Base-by-base conservation (phyloP, 1,140 invertebrate genomes). In the Nebria ingens region DNA sequence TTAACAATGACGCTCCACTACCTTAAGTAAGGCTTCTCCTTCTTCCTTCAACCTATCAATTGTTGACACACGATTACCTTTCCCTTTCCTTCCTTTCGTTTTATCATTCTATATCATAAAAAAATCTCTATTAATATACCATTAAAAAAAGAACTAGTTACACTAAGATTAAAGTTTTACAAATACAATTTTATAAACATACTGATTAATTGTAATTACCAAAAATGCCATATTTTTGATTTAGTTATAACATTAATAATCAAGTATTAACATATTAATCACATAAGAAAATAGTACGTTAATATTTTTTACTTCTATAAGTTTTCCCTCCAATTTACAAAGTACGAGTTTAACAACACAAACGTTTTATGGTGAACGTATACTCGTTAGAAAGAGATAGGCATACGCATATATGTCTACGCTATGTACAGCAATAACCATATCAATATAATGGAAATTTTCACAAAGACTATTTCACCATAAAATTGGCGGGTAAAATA, bases 11-110 rank as follows among this genome's bases (percentile, higher is more conserved):
- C 1, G 20, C 21, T 22, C 15, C 54, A 38, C 53, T 62, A 70
- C 68, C 64, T 70, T 70, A 42, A 62, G 64, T n/a, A 69, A 61
- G 3, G 68, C 67, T 58, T 70, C 68, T 45, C 64, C 67, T 60
- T 69, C 66, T 53, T 67, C 66, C 19, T 60, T 49, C 21, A 61
- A 55, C 23, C 62, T 59, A 42, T 68, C 67, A 56, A 64, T 59
- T 21, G 59, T 60, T 13, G 66, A 62, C 15, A 64, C 42, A 49
- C 65, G 63, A 6, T 62, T 62, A 0, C 63, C 61, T 56, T 69
- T 69, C n/a, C 62, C 59, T 56, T 67, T 67, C 56, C 58, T 65
- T 4, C 59, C 60, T 59, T 65, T 71, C 6, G 60, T 52, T 57
- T 68, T 70, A 19, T 66, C 62, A 62, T 62, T 65, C 69, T 71